These are phyloP conservation scores for Formica exsecta DNA, from an alignment of 1,140 invertebrate species.

Conservation along the genomic window DNA sequence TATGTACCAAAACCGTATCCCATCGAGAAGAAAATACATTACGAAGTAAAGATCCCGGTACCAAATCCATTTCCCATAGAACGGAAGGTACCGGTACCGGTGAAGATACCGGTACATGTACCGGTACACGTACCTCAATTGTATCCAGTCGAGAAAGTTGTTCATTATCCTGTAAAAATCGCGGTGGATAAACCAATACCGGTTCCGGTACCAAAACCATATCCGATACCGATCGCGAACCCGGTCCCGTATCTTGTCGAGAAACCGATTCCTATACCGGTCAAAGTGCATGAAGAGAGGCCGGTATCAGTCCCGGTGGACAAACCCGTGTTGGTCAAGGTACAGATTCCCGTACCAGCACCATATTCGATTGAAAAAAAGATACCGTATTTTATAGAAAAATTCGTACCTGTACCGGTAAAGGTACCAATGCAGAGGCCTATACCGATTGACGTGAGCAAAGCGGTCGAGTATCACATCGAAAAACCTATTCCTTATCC, in stretches of 20 bases:
- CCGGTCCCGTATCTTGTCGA: conserved; percentile 84
- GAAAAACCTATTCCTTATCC: conserved; percentile 90
- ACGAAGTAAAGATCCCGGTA: conserved; percentile 88
- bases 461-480: conserved; percentile 87
- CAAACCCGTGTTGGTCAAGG: conserved; percentile 89
- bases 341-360: conserved; percentile 88
- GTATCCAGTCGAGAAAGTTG: conserved; percentile 82
- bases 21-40: conserved; percentile 89
- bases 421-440: conserved; percentile 87
- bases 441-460: conserved; percentile 86
- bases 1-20: conserved; percentile 89
- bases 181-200: conserved; percentile 86
- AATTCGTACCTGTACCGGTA: conserved; percentile 88
- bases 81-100: conserved; percentile 81
- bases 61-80: conserved; percentile 82
- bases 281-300: conserved; percentile 88
- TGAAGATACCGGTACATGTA: conserved; percentile 87
- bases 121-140: conserved; percentile 86
- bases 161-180: conserved; percentile 83
- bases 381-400: conserved; percentile 88
- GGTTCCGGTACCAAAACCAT: conserved; percentile 89
- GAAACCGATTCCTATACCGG: conserved; percentile 88
- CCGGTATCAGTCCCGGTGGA: conserved; percentile 86
- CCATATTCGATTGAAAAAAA: conserved; percentile 89
- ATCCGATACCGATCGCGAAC: conserved; percentile 79